Evolutionary conservation across 2,888 invertebrate genomes (phyloP).

Genomic region (Dendrolimus houi): DNA sequence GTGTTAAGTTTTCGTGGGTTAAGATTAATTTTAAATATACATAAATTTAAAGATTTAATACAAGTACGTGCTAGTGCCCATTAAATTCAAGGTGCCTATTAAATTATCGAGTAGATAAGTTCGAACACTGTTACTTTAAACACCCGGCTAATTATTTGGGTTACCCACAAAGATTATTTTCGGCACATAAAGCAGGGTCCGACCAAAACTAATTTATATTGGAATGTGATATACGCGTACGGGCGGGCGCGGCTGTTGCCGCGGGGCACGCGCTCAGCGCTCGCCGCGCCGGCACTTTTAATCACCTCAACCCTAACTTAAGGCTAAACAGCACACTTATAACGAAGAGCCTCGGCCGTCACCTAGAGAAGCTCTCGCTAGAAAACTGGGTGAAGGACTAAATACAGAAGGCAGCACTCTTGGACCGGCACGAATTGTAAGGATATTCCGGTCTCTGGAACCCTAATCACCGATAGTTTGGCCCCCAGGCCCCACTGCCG

Average conservation of each 20-base stretch:
- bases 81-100: slow-evolving; percentile 13
- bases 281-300: slow-evolving; percentile 40
- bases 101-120: slow-evolving; percentile 17
- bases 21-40: too few relatives aligned
- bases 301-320: slow-evolving; percentile 55
- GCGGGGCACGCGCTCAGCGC: slow-evolving; percentile 49
- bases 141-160: slow-evolving; percentile 42
- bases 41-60: background rate
- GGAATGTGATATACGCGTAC: slow-evolving; percentile 72
- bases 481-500: too few relatives aligned
- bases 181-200: slow-evolving; percentile 54
- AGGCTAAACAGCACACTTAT: slow-evolving; percentile 8
- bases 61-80: background rate
- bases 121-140: slow-evolving; percentile 31
- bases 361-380: too few relatives aligned
- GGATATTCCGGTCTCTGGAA: too few relatives aligned
- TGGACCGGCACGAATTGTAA: too few relatives aligned
- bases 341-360: too few relatives aligned
- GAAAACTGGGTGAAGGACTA: too few relatives aligned
- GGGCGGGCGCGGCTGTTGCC: slow-evolving; percentile 27
- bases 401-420: too few relatives aligned
- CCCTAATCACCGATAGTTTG: too few relatives aligned
- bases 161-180: slow-evolving; percentile 46
- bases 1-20: too few relatives aligned
- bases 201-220: slow-evolving; percentile 71